Base-by-base conservation (phyloP, 1,140 invertebrate species). In the Atta texana region DNA sequence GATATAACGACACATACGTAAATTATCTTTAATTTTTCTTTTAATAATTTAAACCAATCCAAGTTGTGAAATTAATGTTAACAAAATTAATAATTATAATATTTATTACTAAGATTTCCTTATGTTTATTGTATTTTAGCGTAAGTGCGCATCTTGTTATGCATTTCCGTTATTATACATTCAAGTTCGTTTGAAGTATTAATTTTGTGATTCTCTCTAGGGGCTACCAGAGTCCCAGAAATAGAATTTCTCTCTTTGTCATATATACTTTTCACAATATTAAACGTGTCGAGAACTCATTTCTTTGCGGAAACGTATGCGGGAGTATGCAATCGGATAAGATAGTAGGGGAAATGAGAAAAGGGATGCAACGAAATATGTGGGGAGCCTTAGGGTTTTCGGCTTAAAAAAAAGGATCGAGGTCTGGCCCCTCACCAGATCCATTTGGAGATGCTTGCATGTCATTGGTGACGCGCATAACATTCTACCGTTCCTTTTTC, bases 401-500 rank as follows among this genome's bases (percentile, higher is more conserved):
- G 21, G 88, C 16, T 85, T 39, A 75, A 87, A 85, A 71, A 55
- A 77, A 55, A 87, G 51, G 69, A 88, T 75, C 55, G 75, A 57
- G 86, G 39, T 53, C 49, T 66, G 59, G 69, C 24, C 51, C 55
- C 49, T 51, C 69, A 16, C 34, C 80, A 88, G 80, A 80, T 55
- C 91, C 66, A 89, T 89, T 85, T 68, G 28, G 28, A 87, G 86
- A 34, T 57, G 71, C 69, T 81, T 75, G 55, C 63, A 72, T 81
- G 89, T 88, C 80, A 24, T 8, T 85, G 74, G 74, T 88, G 85
- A 89, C 77, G 77, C 78, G 44, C 72, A 57, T 82, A 89, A 74
- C 74, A 53, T 82, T 61, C 87, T 84, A 59, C 59, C 86, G 61
- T 86, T 74, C 74, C 85, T 68, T 81, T 92, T 59, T 82, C 90